Base-by-base conservation (phyloP, 2,888 invertebrate genomes). In the Chaitophorus viminalis region DNA sequence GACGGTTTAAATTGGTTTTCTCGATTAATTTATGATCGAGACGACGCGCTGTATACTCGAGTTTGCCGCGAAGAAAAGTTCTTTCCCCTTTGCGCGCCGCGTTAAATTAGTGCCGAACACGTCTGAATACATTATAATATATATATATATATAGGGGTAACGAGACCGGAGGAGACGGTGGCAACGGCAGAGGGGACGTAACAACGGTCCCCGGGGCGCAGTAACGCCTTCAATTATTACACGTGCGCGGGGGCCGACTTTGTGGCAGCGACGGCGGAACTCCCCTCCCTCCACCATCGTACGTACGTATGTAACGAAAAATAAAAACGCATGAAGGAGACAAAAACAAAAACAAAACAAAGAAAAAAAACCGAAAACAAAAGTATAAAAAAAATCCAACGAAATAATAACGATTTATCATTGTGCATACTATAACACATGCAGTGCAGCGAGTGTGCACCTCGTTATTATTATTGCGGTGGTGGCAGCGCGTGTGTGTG, bases 221-320 rank as follows among this genome's bases (percentile, higher is more conserved):
- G 86, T 87, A 87, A 87, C 74, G 86, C 79, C 74, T 87, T 87
- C 86, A 81, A 87, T 87, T 87, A 87, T 87, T 79, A 36, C 77
- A 33, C 21, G 68, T 33, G 76, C 76, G 74, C 36, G 39, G 11
- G 76, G 31, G 36, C 33, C 17, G 33, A 46, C 76, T 25, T 17
- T 31, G 14, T 8, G 25, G n/a, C n/a, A n/a, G n/a, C n/a, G n/a
- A 36, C 36, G 21, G 52, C 60, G 46, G 52, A 29, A 70, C 79
- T 18, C 39, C 11, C 39, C 39, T 39, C 8, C 39, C 39, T 11
- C 39, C 1, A 3, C 8, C 39, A 21, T 0, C 60, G 52, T n/a
- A 39, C 72, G 17, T 39, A 72, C 79, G 70, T 79, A 72, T 87
- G 86, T 87, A 74, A 79, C 79, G 3, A 74, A 79, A 87, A 79